Percentiles rank a stretch among this genome's conserved stretches.
Evolutionary conservation across 2,888 invertebrate genomes (phyloP).

Genomic region (Smittia sp.): DNA sequence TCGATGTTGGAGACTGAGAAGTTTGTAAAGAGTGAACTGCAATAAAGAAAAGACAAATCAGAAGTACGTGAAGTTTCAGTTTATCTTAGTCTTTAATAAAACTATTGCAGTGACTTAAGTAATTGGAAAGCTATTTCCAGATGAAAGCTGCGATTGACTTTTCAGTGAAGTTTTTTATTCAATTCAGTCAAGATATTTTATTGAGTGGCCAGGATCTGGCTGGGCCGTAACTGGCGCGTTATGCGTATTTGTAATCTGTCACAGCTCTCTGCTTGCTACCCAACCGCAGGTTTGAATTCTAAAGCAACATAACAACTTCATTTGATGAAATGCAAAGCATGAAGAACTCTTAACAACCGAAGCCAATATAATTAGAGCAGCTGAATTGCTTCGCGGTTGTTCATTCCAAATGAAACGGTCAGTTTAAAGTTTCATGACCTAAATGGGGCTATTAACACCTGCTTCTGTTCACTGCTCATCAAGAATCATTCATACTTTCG

Average conservation of each 20-base stretch:
- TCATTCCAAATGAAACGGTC: not conserved
- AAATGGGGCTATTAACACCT: not conserved
- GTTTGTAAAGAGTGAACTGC: not conserved
- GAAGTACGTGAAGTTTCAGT: not conserved
- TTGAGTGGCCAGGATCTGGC: too few species aligned
- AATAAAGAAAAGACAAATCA: not conserved
- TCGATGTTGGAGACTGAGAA: not conserved
- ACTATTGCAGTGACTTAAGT: too few species aligned
- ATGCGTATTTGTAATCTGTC: too few species aligned
- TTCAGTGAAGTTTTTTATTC: too few species aligned
- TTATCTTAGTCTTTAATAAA: not conserved
- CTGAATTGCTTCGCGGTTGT: not conserved
- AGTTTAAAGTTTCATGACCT: not conserved
- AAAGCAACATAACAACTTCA: too few species aligned
- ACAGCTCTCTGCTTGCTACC: too few species aligned
- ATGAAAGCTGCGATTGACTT: too few species aligned
- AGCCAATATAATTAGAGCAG: not conserved
- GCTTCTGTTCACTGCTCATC: constrained; percentile 7
- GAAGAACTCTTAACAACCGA: not conserved
- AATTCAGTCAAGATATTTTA: too few species aligned
- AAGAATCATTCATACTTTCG: not conserved
- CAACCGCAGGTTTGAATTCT: too few species aligned
- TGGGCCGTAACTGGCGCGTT: too few species aligned
- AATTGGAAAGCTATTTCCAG: not conserved
- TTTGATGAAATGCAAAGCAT: too few species aligned